Percentiles rank a stretch among this genome's conserved stretches.
These are phyloP conservation scores for Dryococelus australis DNA, from an alignment of 2,888 invertebrate genomes.

Conservation along the genomic window DNA sequence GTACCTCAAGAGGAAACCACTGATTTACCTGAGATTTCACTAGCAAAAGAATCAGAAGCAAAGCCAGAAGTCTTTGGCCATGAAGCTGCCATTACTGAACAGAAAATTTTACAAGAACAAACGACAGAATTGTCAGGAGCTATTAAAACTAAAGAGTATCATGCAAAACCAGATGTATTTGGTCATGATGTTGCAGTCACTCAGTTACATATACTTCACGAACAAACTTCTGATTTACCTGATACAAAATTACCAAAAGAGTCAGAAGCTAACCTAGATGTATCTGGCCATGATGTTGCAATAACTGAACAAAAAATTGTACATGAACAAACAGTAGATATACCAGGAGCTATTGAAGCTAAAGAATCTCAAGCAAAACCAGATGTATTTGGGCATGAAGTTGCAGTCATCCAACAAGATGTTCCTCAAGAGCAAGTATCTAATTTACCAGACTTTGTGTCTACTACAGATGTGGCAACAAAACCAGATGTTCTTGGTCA, in stretches of 20 bases:
- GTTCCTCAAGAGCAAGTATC: background rate
- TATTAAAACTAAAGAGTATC: slow-evolving; percentile 26
- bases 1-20: background rate
- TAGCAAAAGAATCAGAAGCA: background rate
- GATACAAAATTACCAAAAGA: background rate
- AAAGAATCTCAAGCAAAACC: slow-evolving; percentile 32
- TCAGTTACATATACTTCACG: background rate
- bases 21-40: background rate
- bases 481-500: slow-evolving; percentile 26
- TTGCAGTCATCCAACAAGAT: background rate
- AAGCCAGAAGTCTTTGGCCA: background rate
- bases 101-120: slow-evolving; percentile 35
- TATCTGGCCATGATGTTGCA: slow-evolving; percentile 25
- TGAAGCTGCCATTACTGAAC: slow-evolving; percentile 34
- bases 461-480: background rate
- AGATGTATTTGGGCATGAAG: background rate
- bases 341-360: slow-evolving; percentile 27
- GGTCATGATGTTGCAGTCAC: background rate
- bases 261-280: background rate
- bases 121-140: slow-evolving; percentile 30
- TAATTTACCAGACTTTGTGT: background rate
- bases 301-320: slow-evolving; percentile 32
- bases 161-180: slow-evolving; percentile 26
- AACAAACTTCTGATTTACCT: background rate
- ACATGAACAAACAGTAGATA: slow-evolving; percentile 34